These are phyloP conservation scores for Dasysyrphus tricinctus DNA, from an alignment of 2,888 invertebrate species.

Conservation along the genomic window DNA sequence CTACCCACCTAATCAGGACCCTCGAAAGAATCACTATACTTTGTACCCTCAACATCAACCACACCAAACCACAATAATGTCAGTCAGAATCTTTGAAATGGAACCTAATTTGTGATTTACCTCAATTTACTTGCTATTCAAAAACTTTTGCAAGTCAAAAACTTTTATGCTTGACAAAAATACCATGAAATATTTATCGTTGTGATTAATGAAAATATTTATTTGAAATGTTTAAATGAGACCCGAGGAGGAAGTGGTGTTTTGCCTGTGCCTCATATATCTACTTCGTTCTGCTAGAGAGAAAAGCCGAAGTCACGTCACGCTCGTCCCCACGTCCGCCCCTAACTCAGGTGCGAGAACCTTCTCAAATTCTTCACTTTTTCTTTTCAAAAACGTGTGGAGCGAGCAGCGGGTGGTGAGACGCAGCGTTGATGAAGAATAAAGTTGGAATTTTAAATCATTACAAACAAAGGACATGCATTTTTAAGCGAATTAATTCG, in stretches of 20 bases:
- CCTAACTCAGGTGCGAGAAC: constrained; percentile 64
- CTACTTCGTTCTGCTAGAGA: background rate
- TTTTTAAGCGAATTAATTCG: constrained; percentile 76
- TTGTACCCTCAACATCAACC: background rate
- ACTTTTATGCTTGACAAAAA: constrained; percentile 71
- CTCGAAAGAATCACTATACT: background rate
- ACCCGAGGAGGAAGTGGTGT: background rate
- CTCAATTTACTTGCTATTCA: constrained; percentile 77
- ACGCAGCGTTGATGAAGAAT: background rate
- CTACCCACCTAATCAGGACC: constrained; percentile 38
- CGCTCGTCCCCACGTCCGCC: background rate
- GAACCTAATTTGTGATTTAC: constrained; percentile 77
- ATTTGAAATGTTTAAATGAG: constrained; percentile 36
- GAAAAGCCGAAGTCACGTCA: constrained; percentile 53
- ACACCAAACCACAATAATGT: constrained; percentile 21
- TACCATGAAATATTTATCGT: constrained; percentile 77
- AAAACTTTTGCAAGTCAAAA: constrained; percentile 72
- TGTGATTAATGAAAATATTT: constrained; percentile 77
- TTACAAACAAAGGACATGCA: constrained; percentile 75
- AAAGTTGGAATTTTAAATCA: constrained; percentile 70
- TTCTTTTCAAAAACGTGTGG: background rate
- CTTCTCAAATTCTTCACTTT: constrained; percentile 14
- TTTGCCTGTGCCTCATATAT: background rate
- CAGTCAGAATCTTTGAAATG: constrained; percentile 74
- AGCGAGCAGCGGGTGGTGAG: too few species aligned